A percentile compares a stretch with the other conserved stretches of the same genome.
Evolutionary conservation across 2,888 invertebrate genomes (phyloP).

Genomic region (Papilio elwesi): DNA sequence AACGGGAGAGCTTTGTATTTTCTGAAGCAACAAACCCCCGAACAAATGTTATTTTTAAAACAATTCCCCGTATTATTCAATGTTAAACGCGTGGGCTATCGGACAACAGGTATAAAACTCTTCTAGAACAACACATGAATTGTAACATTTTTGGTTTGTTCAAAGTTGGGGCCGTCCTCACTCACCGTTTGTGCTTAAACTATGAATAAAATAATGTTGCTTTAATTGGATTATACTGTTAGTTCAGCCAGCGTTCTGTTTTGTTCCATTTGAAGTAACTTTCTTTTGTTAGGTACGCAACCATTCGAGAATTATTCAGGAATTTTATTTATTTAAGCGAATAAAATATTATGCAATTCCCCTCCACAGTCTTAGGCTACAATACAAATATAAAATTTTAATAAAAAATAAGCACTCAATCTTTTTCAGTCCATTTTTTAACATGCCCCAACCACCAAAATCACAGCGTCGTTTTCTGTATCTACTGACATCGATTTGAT

Average conservation of each 20-base stretch:
- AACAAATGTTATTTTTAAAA: slow-evolving; percentile 6
- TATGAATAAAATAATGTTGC: slow-evolving; percentile 30
- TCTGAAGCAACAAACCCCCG: not conserved
- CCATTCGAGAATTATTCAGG: not conserved
- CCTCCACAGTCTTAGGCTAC: not conserved
- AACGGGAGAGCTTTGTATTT: not conserved
- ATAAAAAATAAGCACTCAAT: not conserved
- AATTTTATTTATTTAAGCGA: slow-evolving; percentile 7
- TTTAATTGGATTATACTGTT: slow-evolving; percentile 37
- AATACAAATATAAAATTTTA: not conserved
- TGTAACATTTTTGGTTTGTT: slow-evolving; percentile 23
- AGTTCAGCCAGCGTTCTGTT: slow-evolving; percentile 14
- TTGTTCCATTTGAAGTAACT: slow-evolving; percentile 2
- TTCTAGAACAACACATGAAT: slow-evolving; percentile 14
- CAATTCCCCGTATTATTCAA: slow-evolving; percentile 16
- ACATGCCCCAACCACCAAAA: not conserved
- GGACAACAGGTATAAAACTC: slow-evolving; percentile 21
- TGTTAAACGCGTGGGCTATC: slow-evolving; percentile 23
- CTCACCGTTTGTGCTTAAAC: slow-evolving; percentile 22
- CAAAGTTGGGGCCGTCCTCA: slow-evolving; percentile 18
- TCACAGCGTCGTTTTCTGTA: too few species aligned
- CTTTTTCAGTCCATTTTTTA: not conserved
- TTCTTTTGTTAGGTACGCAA: not conserved
- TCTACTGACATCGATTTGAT: too few species aligned
- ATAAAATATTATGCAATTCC: not conserved